phyloP scores from a whole-genome alignment of 2,888 invertebrate species.

The Podabrus alpinus region DNA sequence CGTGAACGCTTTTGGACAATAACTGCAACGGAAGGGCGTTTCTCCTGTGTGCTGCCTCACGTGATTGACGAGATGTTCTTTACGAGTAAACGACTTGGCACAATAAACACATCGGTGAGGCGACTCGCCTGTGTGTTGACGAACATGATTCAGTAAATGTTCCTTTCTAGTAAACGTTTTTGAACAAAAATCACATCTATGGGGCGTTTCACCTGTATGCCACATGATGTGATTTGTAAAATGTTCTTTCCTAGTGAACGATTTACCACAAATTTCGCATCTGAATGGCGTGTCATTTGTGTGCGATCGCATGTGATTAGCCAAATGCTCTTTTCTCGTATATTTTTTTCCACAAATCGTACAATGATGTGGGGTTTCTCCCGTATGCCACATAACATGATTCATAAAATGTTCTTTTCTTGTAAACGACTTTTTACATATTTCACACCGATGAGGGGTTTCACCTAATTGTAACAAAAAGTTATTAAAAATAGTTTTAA shows the following conservation, averaged over 20 bases:
- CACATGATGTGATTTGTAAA: conserved; percentile 89
- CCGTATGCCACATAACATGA: conserved; percentile 81
- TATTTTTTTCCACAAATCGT: conserved; percentile 87
- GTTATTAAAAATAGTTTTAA: background rate
- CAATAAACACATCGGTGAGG: conserved; percentile 86
- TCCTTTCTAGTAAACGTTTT: conserved; percentile 80
- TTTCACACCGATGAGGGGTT: conserved; percentile 76
- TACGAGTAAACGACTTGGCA: conserved; percentile 83
- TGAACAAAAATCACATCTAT: conserved; percentile 78
- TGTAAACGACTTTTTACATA: conserved; percentile 79
- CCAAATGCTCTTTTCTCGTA: conserved; percentile 85
- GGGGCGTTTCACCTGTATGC: conserved; percentile 82
- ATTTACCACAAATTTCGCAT: conserved; percentile 87
- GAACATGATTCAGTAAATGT: conserved; percentile 76
- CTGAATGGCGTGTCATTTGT: conserved; percentile 82
- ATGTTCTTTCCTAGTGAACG: conserved; percentile 87
- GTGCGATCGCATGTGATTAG: conserved; percentile 86
- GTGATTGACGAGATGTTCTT: conserved; percentile 85
- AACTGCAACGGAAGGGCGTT: conserved; percentile 79
- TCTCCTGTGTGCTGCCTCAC: conserved; percentile 80
- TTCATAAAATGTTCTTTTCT: conserved; percentile 79
- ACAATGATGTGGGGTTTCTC: conserved; percentile 87
- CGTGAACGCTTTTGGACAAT: conserved; percentile 84
- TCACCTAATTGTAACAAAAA: conserved; percentile 49
- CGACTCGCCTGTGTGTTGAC: conserved; percentile 81